Evolutionary conservation across 92 coral and sea anemone species (phyloP), one percentile per base, ranked within the genome.

Genomic region (Epizoanthus illoricatus): DNA sequence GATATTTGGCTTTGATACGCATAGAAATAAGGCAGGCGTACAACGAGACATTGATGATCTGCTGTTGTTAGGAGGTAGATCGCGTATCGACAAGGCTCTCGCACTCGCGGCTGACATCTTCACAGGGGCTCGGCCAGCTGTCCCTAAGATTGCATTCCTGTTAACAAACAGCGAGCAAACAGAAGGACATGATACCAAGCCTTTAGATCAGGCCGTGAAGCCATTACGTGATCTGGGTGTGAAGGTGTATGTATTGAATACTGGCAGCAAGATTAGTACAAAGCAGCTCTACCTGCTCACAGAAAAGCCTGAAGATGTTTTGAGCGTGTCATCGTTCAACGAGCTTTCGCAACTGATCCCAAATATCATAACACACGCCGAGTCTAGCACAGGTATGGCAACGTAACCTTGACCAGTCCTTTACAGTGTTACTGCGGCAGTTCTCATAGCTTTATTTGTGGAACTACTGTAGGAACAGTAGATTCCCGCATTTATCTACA

Each of bases 71-170:
- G 92, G 92, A 2, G 91, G 92, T 33, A 86, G 90, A 59, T 90
- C 98, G n/a, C 75, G 98, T 64, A 94, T 94, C 76, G 98, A 94
- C 71, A 90, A 89, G 68, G 98, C 98, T 8, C 87, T 94, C 73
- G 89, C 84, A n/a, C 56, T 90, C 5, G 97, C 94, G 3, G 72
- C 80, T 40, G 63, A 56, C 5, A 93, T 95, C 10, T 91, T 92
- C 57, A 83, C 88, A 15, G 75, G 83, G 21, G 91, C 98, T 12
- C 91, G 98, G 60, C 90, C 94, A 4, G 90, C 97, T 11, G 95
- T 91, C 5, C 97, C 94, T 0, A 88, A 94, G 58, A 85, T 95
- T 61, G 93, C 90, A 5, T 86, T 95, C 74, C 84, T 95, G 5
- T 86, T 95, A 28, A 95, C 98, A 39, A 97, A 87, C 54, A 94